Evolutionary conservation across 2,888 invertebrate species (phyloP).

Genomic region (Lapara coniferarum): DNA sequence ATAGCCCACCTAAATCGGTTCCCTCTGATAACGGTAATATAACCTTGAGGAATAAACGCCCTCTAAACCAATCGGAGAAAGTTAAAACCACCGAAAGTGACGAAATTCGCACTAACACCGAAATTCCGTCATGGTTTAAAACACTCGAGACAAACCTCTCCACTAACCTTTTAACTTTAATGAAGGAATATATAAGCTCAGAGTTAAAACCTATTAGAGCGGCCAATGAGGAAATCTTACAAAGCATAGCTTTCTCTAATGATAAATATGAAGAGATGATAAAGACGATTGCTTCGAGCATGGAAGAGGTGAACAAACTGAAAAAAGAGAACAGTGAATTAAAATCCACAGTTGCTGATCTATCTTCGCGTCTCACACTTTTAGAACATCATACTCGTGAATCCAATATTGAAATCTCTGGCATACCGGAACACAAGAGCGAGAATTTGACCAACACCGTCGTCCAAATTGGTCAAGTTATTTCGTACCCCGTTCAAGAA

Average conservation of each 20-base stretch:
- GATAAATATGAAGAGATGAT: no score
- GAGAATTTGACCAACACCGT: neutral
- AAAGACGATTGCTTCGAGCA: no score
- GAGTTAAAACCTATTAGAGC: neutral
- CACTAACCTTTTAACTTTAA: no score
- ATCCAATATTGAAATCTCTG: no score
- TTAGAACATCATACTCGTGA: neutral
- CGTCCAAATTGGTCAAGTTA: neutral
- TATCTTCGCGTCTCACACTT: neutral
- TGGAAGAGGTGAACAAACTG: no score
- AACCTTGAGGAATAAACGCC: no score
- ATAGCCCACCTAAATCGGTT: neutral
- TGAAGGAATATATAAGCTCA: neutral
- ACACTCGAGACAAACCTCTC: no score
- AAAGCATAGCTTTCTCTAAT: no score
- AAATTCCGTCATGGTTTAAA: no score
- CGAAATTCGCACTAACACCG: no score
- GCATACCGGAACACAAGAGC: neutral
- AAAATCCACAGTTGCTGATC: slow-evolving; percentile 6
- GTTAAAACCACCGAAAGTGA: no score
- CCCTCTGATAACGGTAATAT: neutral
- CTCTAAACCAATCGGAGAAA: no score
- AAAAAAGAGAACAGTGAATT: neutral
- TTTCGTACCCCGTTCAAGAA: neutral
- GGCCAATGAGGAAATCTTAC: neutral